Percentiles rank a stretch among this genome's conserved stretches.
phyloP scores from a whole-genome alignment of 1,140 invertebrate species.

The Propsilocerus akamusi region DNA sequence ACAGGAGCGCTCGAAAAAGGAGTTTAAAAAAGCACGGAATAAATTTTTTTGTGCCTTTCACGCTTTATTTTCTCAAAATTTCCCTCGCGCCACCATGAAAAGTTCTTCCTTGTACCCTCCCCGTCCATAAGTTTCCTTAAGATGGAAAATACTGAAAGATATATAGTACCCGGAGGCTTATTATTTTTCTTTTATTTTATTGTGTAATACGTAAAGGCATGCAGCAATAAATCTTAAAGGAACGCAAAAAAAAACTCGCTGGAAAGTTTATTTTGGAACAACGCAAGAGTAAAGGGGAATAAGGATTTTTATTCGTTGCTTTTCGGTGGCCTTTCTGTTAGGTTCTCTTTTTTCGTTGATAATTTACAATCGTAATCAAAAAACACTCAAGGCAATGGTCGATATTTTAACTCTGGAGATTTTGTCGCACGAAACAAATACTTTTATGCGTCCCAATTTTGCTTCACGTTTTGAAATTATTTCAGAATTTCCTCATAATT shows the following conservation, averaged over 20 bases:
- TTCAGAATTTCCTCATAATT: no score
- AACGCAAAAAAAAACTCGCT: not conserved
- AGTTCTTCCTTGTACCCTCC: no score
- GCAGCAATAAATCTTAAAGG: not conserved
- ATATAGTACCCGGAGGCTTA: slow-evolving; percentile 1
- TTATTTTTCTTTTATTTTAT: slow-evolving; percentile 4
- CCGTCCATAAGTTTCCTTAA: slow-evolving; percentile 3
- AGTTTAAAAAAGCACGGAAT: no score
- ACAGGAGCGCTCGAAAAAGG: no score
- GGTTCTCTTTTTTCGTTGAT: not conserved
- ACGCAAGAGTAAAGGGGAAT: not conserved
- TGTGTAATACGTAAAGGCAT: slow-evolving; percentile 4
- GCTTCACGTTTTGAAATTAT: no score
- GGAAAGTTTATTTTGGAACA: slow-evolving; percentile 1
- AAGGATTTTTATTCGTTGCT: not conserved
- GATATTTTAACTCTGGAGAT: not conserved
- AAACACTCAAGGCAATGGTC: slow-evolving; percentile 4
- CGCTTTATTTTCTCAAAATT: no score
- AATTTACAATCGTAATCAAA: slow-evolving; percentile 2
- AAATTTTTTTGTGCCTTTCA: no score
- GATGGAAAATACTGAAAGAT: slow-evolving; percentile 2
- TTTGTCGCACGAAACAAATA: no score
- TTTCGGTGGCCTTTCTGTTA: not conserved
- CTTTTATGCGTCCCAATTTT: no score
- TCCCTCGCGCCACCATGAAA: no score